Conservation (phyloP, 1,140 invertebrate species). For the Pseudomyrmex sp. region DNA sequence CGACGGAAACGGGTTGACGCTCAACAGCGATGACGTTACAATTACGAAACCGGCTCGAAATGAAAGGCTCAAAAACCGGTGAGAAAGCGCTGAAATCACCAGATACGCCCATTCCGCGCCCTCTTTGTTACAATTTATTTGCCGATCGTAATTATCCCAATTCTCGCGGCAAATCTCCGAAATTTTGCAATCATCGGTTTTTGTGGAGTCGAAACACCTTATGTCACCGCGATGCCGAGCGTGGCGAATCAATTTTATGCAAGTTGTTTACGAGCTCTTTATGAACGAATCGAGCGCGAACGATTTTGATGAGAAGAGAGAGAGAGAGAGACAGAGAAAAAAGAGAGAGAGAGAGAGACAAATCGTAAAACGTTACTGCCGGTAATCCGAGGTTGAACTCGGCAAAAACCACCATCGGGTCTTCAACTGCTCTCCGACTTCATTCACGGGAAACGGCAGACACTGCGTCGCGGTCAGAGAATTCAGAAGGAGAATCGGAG, state of each 20-base stretch:
- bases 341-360: conserved; percentile 15
- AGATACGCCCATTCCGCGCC: conserved; percentile 8
- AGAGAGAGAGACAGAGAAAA: not conserved
- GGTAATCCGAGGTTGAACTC: conserved; percentile 64
- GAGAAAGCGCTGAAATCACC: conserved; percentile 34
- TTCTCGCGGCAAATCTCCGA: not conserved
- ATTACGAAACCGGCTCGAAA: conserved; percentile 38
- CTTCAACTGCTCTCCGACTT: not conserved
- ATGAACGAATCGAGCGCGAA: conserved; percentile 47
- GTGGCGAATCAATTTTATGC: conserved; percentile 76
- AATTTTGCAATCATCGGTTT: conserved; percentile 53
- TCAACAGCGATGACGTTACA: conserved; percentile 6
- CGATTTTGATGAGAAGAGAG: not conserved
- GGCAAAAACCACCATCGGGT: conserved; percentile 49
- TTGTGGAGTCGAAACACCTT: conserved; percentile 30
- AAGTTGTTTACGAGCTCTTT: conserved; percentile 76
- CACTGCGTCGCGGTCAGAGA: not conserved
- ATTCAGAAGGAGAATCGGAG: conserved; percentile 11
- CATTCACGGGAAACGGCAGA: conserved; percentile 10
- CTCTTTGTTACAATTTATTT: conserved; percentile 52
- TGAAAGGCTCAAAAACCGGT: conserved; percentile 5
- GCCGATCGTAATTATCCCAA: conserved; percentile 32
- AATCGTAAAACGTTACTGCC: conserved; percentile 70
- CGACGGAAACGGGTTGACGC: conserved; percentile 26
- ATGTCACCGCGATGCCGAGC: conserved; percentile 27